Evolutionary conservation across 2,888 invertebrate genomes (phyloP).

Genomic region (Barypeithes pellucidus): DNA sequence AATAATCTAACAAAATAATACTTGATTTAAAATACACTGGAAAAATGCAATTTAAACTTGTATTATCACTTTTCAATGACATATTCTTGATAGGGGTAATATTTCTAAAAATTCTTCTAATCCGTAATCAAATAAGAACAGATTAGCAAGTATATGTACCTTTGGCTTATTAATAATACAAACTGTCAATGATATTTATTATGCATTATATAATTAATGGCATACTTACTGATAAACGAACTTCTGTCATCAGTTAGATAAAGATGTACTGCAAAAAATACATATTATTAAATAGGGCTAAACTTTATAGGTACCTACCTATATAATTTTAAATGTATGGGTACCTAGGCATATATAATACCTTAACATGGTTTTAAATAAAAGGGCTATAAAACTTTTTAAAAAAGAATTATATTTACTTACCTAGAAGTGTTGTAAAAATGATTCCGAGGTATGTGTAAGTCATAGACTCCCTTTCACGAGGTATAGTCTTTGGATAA

Average conservation of each 20-base stretch:
- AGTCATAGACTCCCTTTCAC: conserved; percentile 49
- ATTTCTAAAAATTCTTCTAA: no score
- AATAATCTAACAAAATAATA: no score
- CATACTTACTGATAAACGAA: conserved; percentile 50
- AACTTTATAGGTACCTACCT: no score
- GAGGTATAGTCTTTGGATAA: conserved; percentile 58
- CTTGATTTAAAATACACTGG: no score
- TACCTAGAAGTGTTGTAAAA: conserved; percentile 46
- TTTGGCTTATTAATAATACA: no score
- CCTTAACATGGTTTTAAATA: not conserved
- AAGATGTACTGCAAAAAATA: conserved; percentile 47
- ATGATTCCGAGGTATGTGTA: conserved; percentile 26
- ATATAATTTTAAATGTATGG: no score
- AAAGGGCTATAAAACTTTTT: not conserved
- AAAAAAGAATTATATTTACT: conserved; percentile 24
- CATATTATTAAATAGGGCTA: not conserved
- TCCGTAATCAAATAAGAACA: no score
- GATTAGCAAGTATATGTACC: no score
- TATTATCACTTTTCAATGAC: no score
- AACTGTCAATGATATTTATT: not conserved
- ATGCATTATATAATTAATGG: not conserved
- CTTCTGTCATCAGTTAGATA: conserved; percentile 34
- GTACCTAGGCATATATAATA: no score
- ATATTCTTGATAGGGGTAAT: no score
- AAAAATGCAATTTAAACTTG: no score